A percentile compares a stretch with the other conserved stretches of the same genome.
These are phyloP conservation scores for Steinernema feltiae DNA, from an alignment of 1,140 invertebrate species.

Conservation along the genomic window DNA sequence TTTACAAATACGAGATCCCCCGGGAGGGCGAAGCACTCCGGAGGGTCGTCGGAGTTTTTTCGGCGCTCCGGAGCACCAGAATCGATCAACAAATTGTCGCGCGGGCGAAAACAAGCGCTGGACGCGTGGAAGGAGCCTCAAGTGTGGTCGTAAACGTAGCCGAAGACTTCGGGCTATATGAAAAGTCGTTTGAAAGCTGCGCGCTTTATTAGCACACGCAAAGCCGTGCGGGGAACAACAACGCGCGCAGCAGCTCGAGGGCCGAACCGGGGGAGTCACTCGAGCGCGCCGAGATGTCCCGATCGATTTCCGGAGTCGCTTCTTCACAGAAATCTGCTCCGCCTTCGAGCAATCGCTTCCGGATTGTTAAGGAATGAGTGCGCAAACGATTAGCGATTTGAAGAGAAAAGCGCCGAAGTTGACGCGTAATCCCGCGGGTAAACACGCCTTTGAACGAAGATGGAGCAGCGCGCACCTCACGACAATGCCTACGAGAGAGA, in stretches of 20 bases:
- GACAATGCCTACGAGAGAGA: too few species aligned
- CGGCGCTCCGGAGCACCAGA: background rate
- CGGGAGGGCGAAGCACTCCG: background rate
- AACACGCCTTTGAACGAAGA: background rate
- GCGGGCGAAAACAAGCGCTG: background rate
- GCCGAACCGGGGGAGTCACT: background rate
- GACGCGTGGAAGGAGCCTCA: background rate
- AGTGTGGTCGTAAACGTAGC: background rate
- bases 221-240: background rate
- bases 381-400: background rate
- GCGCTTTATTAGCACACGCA: constrained; percentile 5
- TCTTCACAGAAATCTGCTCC: background rate
- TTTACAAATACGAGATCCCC: background rate
- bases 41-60: background rate
- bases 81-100: constrained; percentile 7
- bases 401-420: background rate
- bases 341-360: background rate
- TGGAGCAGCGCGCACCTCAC: background rate
- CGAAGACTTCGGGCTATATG: background rate
- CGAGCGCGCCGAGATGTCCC: background rate
- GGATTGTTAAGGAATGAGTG: background rate
- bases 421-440: background rate
- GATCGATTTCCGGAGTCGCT: background rate
- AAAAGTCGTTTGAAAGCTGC: background rate
- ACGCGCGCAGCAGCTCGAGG: background rate